Base-by-base conservation (phyloP, 2,113 vertebrate species). In the Sander vitreus region DNA sequence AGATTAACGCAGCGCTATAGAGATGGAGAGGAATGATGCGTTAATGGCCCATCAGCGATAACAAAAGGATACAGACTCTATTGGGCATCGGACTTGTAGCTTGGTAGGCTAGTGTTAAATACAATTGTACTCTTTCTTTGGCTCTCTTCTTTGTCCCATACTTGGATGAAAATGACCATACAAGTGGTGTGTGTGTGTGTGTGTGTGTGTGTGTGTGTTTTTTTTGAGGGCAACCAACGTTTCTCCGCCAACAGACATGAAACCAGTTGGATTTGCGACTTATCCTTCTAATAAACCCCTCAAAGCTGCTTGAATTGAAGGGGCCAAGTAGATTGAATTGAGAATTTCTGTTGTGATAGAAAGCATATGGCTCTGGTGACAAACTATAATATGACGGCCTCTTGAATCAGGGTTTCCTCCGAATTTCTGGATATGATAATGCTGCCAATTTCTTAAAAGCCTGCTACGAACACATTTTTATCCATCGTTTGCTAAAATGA, bases 131-230 rank as follows among this genome's bases (percentile, higher is more conserved):
- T 59, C 12, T 70, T 51, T 36, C 8, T 55, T 43, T 76, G 59
- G 10, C 3, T 66, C 23, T 12, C 2, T 25, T 57, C 12, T 70
- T 70, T 47, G 18, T 84, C 19, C 21, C 60, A 36, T 62, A 80
- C 69, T 78, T 59, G 19, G 43, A 68, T 73, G 54, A 85, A 84
- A 79, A 81, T 50, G 45, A 73, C 53, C 27, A 76, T 66, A 69
- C 71, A 65, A 80, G 74, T 48, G 58, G 64, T 62, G 36, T 39
- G 36, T 67, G 62, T 10, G 75, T 73, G 80, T 43, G 23, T 25
- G 13, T 74, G 47, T n/a, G n/a, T n/a, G n/a, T n/a, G n/a, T n/a
- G n/a, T n/a, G n/a, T n/a, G n/a, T n/a, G n/a, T n/a, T n/a, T n/a
- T n/a, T 70, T 62, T 64, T 63, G 23, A n/a, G 27, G 2, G 57